Evolutionary conservation across 2,797 vertebrate species (phyloP).

Genomic region (Sebastes flavidus): DNA sequence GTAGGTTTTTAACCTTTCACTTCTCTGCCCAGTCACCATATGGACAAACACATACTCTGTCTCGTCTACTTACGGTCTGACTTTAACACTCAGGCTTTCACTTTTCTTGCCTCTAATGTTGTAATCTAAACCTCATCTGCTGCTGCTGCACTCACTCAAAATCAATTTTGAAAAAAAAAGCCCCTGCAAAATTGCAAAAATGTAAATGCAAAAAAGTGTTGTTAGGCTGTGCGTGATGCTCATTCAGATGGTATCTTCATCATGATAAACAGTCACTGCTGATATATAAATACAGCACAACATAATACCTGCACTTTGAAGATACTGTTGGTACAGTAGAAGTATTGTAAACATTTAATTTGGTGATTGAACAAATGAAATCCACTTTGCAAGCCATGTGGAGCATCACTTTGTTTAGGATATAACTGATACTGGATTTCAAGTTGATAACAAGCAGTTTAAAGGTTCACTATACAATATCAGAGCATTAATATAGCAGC

Average conservation of each 20-base stretch:
- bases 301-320: neutral
- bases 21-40: neutral
- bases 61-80: neutral
- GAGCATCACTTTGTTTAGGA: neutral
- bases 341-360: neutral
- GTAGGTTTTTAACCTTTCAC: neutral
- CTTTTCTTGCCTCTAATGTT: no score
- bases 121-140: neutral
- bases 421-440: neutral
- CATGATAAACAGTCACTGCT: neutral
- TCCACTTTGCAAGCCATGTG: neutral
- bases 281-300: neutral
- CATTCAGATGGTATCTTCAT: neutral
- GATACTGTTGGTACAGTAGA: neutral
- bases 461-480: neutral
- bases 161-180: neutral
- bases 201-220: neutral
- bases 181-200: neutral
- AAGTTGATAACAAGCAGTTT: neutral
- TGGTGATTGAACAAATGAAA: neutral
- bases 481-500: no score
- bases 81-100: neutral
- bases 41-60: neutral
- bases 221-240: neutral
- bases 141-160: neutral